Base-by-base conservation (phyloP, 1,140 invertebrate genomes). In the Linepithema humile region DNA sequence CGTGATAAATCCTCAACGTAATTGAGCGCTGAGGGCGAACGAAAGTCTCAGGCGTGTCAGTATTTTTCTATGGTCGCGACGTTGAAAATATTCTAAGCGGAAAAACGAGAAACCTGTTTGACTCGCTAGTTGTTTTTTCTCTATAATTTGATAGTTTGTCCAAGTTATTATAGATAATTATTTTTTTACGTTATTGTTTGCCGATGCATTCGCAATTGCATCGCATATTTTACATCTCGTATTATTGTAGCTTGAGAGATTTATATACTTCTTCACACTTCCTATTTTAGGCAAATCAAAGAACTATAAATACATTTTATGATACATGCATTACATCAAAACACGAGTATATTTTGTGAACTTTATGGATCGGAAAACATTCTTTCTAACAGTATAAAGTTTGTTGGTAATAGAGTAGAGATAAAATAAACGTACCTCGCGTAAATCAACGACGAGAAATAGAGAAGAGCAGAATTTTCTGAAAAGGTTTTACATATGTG, bases 1-100 rank as follows among this genome's bases (percentile, higher is more conserved):
- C 53, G 55, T 78, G 64, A 85, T 85, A 85, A 85, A 85, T 85
- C 64, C 64, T 70, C 38, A 40, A 23, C 45, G 72, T 85, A 85
- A 85, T 85, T 70, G 64, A 85, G 83, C 53, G 50, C 43, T 43
- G 72, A 69, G 70, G 45, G 72, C 38, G 69, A 69, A 85, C 57
- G 64, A 85, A 85, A 59, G 65, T 73, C 74, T 85, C 69, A 64
- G 40, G 65, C 26, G 12, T 48, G 57, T 23, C 57, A 57, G 73
- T 75, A 64, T 75, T 75, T 75, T 62, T 15, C 29, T 75, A 62
- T 57, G 26, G 72, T 35, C 12, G 26, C 29, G 6, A 40, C 5
- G n/a, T 35, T 67, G 35, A 40, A 78, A 55, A 69, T 78, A 23
- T 64, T 50, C 20, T 40, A 53, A 29, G 38, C 48, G 48, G 65